These are phyloP conservation scores for Glomeris maerens DNA, from an alignment of 1,140 invertebrate genomes.

Conservation along the genomic window DNA sequence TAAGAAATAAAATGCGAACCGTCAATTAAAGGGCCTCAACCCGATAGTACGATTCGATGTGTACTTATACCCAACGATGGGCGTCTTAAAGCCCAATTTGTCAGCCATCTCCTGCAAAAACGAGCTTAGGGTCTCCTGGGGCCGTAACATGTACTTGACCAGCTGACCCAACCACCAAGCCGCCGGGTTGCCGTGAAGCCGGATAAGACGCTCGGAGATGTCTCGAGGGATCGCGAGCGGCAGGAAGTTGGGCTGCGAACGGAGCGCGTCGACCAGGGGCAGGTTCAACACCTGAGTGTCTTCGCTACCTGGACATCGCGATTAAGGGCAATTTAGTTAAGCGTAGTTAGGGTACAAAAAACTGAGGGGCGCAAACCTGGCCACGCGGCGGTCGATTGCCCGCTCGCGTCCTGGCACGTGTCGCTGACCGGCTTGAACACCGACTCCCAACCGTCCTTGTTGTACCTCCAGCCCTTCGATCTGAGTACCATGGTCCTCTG, in stretches of 20 bases:
- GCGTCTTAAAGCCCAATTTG: constrained; percentile 65
- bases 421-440: constrained; percentile 86
- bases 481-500: constrained; percentile 85
- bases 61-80: constrained; percentile 80
- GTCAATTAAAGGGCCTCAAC: constrained; percentile 12
- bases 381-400: constrained; percentile 16
- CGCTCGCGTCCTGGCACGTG: constrained; percentile 44
- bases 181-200: constrained; percentile 81
- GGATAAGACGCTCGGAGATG: constrained; percentile 57
- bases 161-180: constrained; percentile 98
- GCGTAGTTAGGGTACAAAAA: too few species aligned
- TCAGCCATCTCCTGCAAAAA: constrained; percentile 57
- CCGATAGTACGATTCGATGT: constrained; percentile 22
- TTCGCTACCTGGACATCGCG: constrained; percentile 40
- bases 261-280: constrained; percentile 87
- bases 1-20: constrained; percentile 21
- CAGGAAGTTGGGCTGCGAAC: constrained; percentile 71
- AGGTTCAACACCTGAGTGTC: constrained; percentile 70
- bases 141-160: constrained; percentile 67
- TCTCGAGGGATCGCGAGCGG: constrained; percentile 89
- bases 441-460: constrained; percentile 78
- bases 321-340: too few species aligned
- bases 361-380: too few species aligned
- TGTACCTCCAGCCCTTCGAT: constrained; percentile 90
- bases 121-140: constrained; percentile 38